Evolutionary conservation across 2,797 vertebrate genomes (phyloP).

Genomic region (Oreonectes daqikongensis): DNA sequence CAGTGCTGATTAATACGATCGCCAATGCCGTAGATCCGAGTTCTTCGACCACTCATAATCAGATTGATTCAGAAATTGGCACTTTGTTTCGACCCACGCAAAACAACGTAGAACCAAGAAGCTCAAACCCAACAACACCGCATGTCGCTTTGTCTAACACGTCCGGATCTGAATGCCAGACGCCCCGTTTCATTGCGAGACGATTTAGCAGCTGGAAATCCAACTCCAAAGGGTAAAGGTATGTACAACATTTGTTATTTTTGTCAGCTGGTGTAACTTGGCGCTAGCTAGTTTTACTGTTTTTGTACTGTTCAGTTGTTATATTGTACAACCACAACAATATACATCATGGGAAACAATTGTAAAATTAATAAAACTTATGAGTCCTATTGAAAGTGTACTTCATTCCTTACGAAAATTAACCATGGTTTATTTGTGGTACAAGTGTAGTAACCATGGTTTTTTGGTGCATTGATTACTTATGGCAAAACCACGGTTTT

Average conservation of each 20-base stretch:
- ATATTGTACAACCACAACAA: no score
- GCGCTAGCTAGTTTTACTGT: no score
- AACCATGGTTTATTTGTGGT: no score
- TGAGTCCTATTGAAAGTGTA: no score
- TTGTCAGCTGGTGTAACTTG: neutral
- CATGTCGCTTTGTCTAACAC: neutral
- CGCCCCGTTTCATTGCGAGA: neutral
- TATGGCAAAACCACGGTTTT: no score
- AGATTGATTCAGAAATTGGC: neutral
- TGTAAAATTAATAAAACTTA: no score
- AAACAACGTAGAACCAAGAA: neutral
- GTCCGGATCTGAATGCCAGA: neutral
- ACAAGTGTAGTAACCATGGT: no score
- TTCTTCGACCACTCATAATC: neutral
- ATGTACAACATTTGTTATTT: neutral
- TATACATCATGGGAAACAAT: no score
- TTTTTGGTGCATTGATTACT: no score
- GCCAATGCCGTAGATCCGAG: neutral
- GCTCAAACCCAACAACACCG: neutral
- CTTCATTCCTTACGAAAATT: no score
- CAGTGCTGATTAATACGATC: no score
- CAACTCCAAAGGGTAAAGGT: neutral
- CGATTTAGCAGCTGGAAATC: neutral
- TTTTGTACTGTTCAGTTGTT: no score
- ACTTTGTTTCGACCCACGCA: neutral